A percentile compares a stretch with the other conserved stretches of the same genome.
Evolutionary conservation across 2,113 vertebrate species (phyloP).

Genomic region (Rissa tridactyla): DNA sequence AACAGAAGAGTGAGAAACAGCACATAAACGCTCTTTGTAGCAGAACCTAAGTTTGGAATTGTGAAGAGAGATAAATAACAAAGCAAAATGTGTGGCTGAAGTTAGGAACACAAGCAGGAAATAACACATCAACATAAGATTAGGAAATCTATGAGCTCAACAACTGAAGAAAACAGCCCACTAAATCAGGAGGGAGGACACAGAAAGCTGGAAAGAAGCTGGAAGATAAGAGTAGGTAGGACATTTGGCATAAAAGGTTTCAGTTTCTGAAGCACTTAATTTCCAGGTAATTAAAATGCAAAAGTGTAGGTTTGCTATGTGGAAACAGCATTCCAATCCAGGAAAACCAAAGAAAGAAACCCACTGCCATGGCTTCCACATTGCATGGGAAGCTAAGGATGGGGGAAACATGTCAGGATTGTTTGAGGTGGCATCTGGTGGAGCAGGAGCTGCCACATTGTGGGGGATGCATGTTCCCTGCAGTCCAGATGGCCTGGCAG

Average conservation of each 20-base stretch:
- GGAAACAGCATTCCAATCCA: neutral
- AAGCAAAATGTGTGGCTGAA: neutral
- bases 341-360: neutral
- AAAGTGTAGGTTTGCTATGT: neutral
- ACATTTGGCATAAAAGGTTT: neutral
- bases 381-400: neutral
- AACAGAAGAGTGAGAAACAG: neutral
- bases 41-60: neutral
- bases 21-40: neutral
- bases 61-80: neutral
- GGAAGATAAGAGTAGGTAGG: neutral
- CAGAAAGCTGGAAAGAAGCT: neutral
- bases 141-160: neutral
- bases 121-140: neutral
- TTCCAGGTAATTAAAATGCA: neutral
- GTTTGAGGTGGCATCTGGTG: rapidly evolving
- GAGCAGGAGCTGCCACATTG: neutral
- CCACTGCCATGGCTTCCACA: neutral
- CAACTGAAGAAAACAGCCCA: neutral
- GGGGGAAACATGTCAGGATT: neutral
- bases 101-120: neutral
- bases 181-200: neutral
- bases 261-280: neutral
- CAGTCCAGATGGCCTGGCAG: neutral
- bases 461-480: rapidly evolving